A percentile compares a stretch with the other conserved stretches of the same genome.
Conservation (phyloP, 2,797 vertebrate genomes). For the Hypotaenidia philippensis region DNA sequence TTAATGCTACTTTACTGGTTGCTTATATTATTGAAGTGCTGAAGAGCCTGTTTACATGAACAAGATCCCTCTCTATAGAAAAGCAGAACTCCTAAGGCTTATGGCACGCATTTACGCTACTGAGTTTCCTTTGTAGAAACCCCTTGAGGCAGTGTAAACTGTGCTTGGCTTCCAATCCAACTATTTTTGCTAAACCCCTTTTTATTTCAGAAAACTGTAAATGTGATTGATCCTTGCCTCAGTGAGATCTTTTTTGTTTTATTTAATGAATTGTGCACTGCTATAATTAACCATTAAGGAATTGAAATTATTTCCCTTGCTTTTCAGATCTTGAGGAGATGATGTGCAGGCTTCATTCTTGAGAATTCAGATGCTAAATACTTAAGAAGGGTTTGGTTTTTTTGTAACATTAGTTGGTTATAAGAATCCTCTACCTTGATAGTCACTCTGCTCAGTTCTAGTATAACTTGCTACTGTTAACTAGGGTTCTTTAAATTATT, state of each 20-base stretch:
- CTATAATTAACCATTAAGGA: not conserved
- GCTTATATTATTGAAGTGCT: not conserved
- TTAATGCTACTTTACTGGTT: not conserved
- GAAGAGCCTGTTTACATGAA: not conserved
- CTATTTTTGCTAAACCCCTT: not conserved
- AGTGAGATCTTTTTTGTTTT: not conserved
- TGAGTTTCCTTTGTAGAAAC: not conserved
- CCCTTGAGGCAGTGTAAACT: not conserved
- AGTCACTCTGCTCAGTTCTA: not conserved
- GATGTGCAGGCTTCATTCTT: not conserved
- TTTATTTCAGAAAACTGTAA: not conserved
- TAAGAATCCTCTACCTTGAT: not conserved
- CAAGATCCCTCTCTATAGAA: not conserved
- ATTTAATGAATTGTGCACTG: not conserved
- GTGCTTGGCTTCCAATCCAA: not conserved
- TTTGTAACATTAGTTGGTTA: not conserved
- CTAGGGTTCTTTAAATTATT: not conserved
- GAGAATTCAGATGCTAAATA: not conserved
- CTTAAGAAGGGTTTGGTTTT: not conserved
- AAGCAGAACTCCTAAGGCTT: not conserved
- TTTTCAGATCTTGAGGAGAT: not conserved
- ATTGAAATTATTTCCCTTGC: not conserved
- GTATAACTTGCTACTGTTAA: not conserved
- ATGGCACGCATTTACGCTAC: not conserved
- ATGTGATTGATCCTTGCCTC: not conserved